Conservation (phyloP, 2,888 invertebrate genomes). For the Hipparchia semele region DNA sequence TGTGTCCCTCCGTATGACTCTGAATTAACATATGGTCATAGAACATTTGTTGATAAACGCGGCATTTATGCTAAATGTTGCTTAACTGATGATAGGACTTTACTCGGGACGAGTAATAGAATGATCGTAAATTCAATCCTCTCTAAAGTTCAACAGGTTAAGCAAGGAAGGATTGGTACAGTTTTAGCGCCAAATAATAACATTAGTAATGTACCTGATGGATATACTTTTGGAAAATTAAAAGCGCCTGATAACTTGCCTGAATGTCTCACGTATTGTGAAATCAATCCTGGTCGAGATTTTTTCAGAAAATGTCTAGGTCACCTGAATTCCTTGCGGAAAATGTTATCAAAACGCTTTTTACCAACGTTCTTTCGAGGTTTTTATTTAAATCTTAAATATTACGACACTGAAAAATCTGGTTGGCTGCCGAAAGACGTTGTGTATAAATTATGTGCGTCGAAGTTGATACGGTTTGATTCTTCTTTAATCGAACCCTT, state of each 20-base stretch:
- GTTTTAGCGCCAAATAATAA: conserved; percentile 77
- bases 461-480: conserved; percentile 71
- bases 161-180: conserved; percentile 63
- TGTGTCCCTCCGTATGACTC: conserved; percentile 69
- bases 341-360: conserved; percentile 56
- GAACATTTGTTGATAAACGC: conserved; percentile 68
- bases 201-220: conserved; percentile 68
- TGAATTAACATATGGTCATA: conserved; percentile 71
- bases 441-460: conserved; percentile 70
- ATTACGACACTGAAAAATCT: conserved; percentile 63
- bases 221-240: conserved; percentile 74
- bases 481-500: conserved; percentile 76
- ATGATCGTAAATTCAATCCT: conserved; percentile 65
- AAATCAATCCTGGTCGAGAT: conserved; percentile 60
- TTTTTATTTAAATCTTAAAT: conserved; percentile 63
- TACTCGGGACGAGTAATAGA: conserved; percentile 61
- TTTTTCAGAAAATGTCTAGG: conserved; percentile 71
- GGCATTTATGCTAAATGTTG: conserved; percentile 76
- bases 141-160: conserved; percentile 63
- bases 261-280: conserved; percentile 68
- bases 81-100: conserved; percentile 62
- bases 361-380: conserved; percentile 59
- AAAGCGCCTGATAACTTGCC: conserved; percentile 68
- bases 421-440: conserved; percentile 72
- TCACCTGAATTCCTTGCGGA: conserved; percentile 70